phyloP scores from a whole-genome alignment of 2,113 vertebrate species.

The Henicopernis longicauda region DNA sequence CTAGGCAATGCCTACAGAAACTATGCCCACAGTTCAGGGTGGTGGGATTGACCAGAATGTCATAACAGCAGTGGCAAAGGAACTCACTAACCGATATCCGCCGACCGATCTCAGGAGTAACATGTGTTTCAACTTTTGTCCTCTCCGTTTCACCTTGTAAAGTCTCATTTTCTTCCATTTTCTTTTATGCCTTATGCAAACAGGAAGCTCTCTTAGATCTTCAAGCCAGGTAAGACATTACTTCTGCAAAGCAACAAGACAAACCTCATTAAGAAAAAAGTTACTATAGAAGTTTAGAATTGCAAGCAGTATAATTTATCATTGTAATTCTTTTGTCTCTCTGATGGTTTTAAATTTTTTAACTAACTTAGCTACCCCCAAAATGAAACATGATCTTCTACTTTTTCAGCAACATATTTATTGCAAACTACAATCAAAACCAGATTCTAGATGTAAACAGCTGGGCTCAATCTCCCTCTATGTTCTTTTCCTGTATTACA shows the following conservation, averaged over 20 bases:
- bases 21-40: slow-evolving; percentile 95
- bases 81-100: slow-evolving; percentile 83
- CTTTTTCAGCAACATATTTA: neutral
- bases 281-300: neutral
- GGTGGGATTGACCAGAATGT: slow-evolving; percentile 89
- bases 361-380: neutral
- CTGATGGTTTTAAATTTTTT: neutral
- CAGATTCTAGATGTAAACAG: neutral
- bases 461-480: neutral
- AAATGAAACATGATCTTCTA: neutral
- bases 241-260: slow-evolving; percentile 31
- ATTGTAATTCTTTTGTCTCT: neutral
- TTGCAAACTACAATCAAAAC: neutral
- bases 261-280: neutral
- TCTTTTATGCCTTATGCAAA: neutral
- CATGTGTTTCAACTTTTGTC: neutral
- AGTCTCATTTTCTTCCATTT: slow-evolving; percentile 69
- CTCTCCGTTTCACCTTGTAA: neutral
- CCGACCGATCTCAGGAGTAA: neutral
- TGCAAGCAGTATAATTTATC: neutral
- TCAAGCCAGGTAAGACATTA: neutral
- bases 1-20: slow-evolving; percentile 93
- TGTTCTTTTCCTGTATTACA: neutral
- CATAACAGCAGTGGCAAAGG: slow-evolving; percentile 92
- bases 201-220: neutral